Base-by-base conservation (phyloP, 1,140 invertebrate genomes). In the Antheraea pernyi region DNA sequence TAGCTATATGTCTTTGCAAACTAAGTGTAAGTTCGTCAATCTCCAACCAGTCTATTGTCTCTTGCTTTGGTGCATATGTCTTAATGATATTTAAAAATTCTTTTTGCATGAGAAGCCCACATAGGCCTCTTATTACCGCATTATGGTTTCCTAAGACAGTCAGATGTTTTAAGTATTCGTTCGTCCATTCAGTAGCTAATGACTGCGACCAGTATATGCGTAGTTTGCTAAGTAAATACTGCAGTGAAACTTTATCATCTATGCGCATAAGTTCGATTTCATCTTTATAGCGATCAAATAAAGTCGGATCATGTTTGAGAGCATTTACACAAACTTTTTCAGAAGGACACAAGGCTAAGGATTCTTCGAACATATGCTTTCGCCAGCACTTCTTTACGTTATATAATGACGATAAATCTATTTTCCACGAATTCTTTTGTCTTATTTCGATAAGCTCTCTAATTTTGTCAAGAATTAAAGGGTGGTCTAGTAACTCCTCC, bases 321-420 rank as follows among this genome's bases (percentile, higher is more conserved):
- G 77, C 78, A 76, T 89, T 87, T n/a, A 89, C 18, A 68, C 81
- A 80, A n/a, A 74, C 81, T 16, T 77, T 70, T 68, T 85, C 74
- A 63, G 46, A 72, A 4, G 77, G 78, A 18, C 68, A 60, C 18
- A 89, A 68, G 42, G 68, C 30, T 48, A 89, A 10, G 46, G 84
- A 89, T 61, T 84, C 79, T 59, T 81, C 72, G 68, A 87, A 89
- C 48, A 89, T 72, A 53, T 71, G 59, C 72, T 77, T 85, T 65
- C 80, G 76, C 86, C 82, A 89, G 6, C 76, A 74, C 68, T 86
- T 89, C 10, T 86, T 78, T 62, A 75, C 68, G 22, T 82, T 81
- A 67, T 85, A 90, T 22, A 90, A 63, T 36, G 37, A 59, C 18
- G 73, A 68, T 22, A 90, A 68, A 62, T 75, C 65, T 19, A 19